Conservation (phyloP, 2,113 vertebrate genomes). For the Himantopus leucocephalus region DNA sequence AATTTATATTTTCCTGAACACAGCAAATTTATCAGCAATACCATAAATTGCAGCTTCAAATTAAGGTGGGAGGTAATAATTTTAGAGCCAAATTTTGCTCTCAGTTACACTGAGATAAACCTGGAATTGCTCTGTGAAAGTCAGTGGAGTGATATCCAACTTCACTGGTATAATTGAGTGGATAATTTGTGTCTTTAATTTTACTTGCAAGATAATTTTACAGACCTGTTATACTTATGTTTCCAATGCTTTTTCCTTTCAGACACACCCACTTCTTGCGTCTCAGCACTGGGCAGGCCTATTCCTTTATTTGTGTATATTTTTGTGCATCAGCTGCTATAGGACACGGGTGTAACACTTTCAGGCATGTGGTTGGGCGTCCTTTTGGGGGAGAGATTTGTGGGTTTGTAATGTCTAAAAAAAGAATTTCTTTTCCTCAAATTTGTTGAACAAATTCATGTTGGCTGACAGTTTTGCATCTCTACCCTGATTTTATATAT, state of each 20-base stretch:
- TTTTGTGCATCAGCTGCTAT: slow-evolving; percentile 51
- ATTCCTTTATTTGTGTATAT: slow-evolving; percentile 54
- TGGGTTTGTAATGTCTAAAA: background rate
- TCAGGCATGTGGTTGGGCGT: slow-evolving; percentile 49
- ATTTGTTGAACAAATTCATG: background rate
- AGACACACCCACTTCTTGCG: slow-evolving; percentile 41
- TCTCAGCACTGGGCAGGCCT: slow-evolving; percentile 54
- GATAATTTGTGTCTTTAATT: slow-evolving; percentile 26
- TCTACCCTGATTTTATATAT: background rate
- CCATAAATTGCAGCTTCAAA: background rate
- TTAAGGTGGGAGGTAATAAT: background rate
- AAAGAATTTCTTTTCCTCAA: background rate
- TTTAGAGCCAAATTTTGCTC: slow-evolving; percentile 13
- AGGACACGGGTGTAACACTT: slow-evolving; percentile 46
- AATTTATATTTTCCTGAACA: background rate
- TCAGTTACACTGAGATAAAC: slow-evolving; percentile 2
- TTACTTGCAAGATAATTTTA: slow-evolving; percentile 26
- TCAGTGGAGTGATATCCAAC: background rate
- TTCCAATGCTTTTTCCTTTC: slow-evolving; percentile 65
- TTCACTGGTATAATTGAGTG: slow-evolving; percentile 2
- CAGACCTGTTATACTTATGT: slow-evolving; percentile 24
- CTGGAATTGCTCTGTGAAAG: background rate
- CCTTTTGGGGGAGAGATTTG: background rate
- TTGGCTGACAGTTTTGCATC: background rate
- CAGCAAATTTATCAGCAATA: background rate